phyloP scores from a whole-genome alignment of 37 sponge, comb jelly and placozoan genomes.

The Hormiphora californensis region DNA sequence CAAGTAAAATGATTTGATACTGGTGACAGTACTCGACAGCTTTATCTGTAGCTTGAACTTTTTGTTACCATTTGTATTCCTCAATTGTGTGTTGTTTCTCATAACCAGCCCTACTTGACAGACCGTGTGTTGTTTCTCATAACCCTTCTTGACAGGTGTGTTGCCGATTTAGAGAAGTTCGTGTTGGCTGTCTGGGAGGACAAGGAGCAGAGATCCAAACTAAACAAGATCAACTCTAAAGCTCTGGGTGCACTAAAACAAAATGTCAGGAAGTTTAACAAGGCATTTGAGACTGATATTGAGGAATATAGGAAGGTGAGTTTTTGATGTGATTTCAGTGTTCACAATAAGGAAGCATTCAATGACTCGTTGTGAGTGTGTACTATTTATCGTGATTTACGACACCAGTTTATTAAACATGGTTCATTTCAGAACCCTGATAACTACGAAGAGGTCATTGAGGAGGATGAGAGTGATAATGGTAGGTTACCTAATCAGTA shows the following conservation, averaged over 20 bases:
- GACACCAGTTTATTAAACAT: background rate
- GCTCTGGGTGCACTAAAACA: conserved; percentile 80
- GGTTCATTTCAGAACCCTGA: conserved; percentile 60
- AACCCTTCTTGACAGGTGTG: no score
- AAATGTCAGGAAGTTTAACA: conserved; percentile 85
- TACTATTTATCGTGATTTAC: background rate
- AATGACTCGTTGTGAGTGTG: no score
- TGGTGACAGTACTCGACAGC: no score
- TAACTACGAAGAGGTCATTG: conserved; percentile 59
- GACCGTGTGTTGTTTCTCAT: no score
- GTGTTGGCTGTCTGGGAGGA: conserved; percentile 62
- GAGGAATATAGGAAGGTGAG: conserved; percentile 63
- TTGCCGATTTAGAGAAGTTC: conserved; percentile 86
- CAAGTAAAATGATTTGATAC: no score
- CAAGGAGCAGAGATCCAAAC: conserved; percentile 69
- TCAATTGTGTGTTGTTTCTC: no score
- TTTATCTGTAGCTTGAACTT: no score
- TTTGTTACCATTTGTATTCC: no score
- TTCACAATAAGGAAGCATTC: no score
- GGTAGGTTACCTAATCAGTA: no score
- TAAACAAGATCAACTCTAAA: conserved; percentile 86
- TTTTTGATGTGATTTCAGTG: background rate
- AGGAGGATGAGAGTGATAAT: conserved; percentile 57
- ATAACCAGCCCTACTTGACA: no score
- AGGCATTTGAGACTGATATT: conserved; percentile 73